A percentile compares a stretch with the other conserved stretches of the same genome.
These are phyloP conservation scores for Actinia equina DNA, from an alignment of 64 coral and sea anemone species.

Conservation along the genomic window DNA sequence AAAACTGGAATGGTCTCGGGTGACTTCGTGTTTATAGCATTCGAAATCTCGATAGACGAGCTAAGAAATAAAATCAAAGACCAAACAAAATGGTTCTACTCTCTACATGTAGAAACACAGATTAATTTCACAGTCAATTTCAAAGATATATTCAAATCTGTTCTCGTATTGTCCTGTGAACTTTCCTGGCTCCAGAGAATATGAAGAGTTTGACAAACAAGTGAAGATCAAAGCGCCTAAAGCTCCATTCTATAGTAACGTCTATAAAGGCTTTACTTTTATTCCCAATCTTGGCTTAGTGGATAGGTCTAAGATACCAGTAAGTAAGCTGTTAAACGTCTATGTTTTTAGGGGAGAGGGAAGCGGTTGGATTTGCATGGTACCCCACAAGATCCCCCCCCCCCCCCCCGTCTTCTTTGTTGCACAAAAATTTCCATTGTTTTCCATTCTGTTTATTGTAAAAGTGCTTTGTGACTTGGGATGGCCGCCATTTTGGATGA, in stretches of 20 bases:
- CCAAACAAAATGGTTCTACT: slow-evolving; percentile 28
- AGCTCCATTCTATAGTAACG: slow-evolving; percentile 65
- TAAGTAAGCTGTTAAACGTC: not conserved
- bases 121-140: slow-evolving; percentile 15
- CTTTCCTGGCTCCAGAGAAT: slow-evolving; percentile 19
- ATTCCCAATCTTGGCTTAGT: not conserved
- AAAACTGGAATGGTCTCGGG: slow-evolving; percentile 79
- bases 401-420: too few relatives aligned
- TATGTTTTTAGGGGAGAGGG: too few relatives aligned
- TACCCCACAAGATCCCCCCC: too few relatives aligned
- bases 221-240: slow-evolving; percentile 65
- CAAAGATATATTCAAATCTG: slow-evolving; percentile 28
- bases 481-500: too few relatives aligned
- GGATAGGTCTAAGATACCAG: not conserved
- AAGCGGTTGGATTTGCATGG: too few relatives aligned
- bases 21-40: slow-evolving; percentile 72
- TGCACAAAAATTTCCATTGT: too few relatives aligned
- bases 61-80: slow-evolving; percentile 6
- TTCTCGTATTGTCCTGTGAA: slow-evolving; percentile 58
- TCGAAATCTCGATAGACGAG: slow-evolving; percentile 48
- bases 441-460: not conserved
- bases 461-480: too few relatives aligned
- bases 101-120: not conserved
- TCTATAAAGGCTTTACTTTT: not conserved
- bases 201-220: slow-evolving; percentile 52